phyloP scores from a whole-genome alignment of 2,797 vertebrate species.

The Lophura swinhoii region DNA sequence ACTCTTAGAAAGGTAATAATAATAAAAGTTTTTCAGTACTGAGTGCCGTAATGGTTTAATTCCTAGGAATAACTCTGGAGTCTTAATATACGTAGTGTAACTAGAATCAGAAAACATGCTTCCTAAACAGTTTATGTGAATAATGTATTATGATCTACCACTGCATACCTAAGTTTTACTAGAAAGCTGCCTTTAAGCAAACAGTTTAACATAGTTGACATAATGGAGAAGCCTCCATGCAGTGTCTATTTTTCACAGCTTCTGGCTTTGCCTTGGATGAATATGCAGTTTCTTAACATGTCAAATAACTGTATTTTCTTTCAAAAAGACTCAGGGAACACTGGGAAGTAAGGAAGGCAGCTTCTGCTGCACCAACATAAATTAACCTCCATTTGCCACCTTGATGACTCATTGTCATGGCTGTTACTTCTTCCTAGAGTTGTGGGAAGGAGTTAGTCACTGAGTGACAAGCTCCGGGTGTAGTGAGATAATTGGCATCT shows the following conservation, averaged over 20 bases:
- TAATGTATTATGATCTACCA: background rate
- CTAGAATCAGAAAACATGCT: background rate
- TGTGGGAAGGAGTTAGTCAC: background rate
- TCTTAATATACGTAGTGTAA: background rate
- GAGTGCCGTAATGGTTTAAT: too few relatives aligned
- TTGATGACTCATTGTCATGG: background rate
- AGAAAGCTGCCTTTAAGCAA: background rate
- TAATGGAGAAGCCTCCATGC: background rate
- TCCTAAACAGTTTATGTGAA: too few relatives aligned
- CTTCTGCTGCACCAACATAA: background rate
- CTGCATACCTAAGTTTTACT: background rate
- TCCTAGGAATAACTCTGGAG: background rate
- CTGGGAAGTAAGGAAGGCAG: background rate
- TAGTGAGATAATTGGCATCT: background rate
- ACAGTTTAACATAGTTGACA: background rate
- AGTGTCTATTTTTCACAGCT: background rate
- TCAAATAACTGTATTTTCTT: background rate
- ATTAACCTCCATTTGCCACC: background rate
- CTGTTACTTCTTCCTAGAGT: background rate
- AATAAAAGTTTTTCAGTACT: too few relatives aligned
- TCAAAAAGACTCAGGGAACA: background rate
- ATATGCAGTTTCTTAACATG: background rate
- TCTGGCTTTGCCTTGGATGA: background rate
- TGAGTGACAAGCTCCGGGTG: background rate
- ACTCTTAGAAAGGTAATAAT: background rate